Conservation (phyloP, 92 coral and sea anemone genomes). For the Nematostella vectensis region DNA sequence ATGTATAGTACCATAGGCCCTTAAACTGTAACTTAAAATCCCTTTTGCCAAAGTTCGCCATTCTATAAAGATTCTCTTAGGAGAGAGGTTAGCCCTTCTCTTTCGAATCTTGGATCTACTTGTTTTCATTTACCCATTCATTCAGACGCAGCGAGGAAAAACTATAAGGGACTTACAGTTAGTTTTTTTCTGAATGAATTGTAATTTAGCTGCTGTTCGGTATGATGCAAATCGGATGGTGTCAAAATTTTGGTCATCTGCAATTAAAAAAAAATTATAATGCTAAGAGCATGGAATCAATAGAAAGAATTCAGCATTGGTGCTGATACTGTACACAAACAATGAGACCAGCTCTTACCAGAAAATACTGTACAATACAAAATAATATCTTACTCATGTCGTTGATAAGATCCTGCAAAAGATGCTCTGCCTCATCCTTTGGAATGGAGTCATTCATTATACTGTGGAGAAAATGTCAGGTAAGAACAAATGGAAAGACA, state of each 20-base stretch:
- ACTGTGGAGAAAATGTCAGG: slow-evolving; percentile 20
- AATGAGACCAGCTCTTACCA: no score
- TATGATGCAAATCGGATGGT: slow-evolving; percentile 82
- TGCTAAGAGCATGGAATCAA: not conserved
- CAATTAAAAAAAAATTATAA: slow-evolving; percentile 4
- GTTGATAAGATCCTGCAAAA: slow-evolving; percentile 86
- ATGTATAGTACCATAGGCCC: no score
- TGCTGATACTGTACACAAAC: not conserved
- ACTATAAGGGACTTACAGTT: slow-evolving; percentile 90
- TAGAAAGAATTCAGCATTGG: not conserved
- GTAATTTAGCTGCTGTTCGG: slow-evolving; percentile 86
- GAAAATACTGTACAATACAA: no score
- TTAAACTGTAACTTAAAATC: no score
- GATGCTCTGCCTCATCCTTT: slow-evolving; percentile 88
- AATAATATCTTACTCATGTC: slow-evolving; percentile 76
- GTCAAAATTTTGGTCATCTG: slow-evolving; percentile 86
- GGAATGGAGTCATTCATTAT: slow-evolving; percentile 91
- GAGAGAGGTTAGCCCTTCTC: no score
- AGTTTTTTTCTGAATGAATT: slow-evolving; percentile 73
- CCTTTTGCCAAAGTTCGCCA: no score
- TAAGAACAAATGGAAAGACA: not conserved
- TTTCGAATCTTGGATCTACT: no score
- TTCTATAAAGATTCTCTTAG: no score
- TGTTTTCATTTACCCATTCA: no score
- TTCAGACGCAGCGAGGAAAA: no score